Evolutionary conservation across 2,888 invertebrate species (phyloP), one percentile per base, ranked within the genome.

Genomic region (Drosophila antonietae): DNA sequence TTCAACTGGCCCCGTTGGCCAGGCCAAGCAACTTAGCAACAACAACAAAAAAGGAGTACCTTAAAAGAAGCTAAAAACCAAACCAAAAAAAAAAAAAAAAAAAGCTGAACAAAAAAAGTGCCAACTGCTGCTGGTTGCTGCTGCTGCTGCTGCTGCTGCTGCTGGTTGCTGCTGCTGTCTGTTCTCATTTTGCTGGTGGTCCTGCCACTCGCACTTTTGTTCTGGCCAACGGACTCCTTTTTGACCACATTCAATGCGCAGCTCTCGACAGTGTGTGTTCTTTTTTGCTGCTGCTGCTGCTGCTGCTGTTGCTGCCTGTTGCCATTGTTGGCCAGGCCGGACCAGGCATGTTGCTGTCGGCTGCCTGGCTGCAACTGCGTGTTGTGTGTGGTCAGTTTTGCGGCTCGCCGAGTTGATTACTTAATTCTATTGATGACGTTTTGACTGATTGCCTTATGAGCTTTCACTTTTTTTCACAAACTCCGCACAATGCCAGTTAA

Each of bases 401-500:
- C 63, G 72, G 65, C 68, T 56, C 73, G 47, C 73, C 77, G 74
- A 83, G 75, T 85, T 91, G 90, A 91, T 91, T 86, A 87, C 90
- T 91, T 90, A 90, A 91, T 90, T 90, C 89, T 84, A 90, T 89
- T 87, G 90, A 89, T 91, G 90, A 90, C 90, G 82, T 89, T 90
- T 90, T 88, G 83, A 80, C 81, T 87, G 87, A 88, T 88, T 88
- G 87, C 88, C 88, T 88, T 88, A 88, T 88, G 87, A 88, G 87
- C 87, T 88, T 88, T 88, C 87, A 88, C 87, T 88, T 88, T 87
- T 87, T 87, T 75, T 12, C 33, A 18, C 31, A 51, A 51, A 51
- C 51, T 51, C 72, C 68, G 77, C 64, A 61, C 80, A 75, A 62
- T 80, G 73, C 62, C 76, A 78, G 83, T 83, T 83, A 83, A 85